Percentiles rank a stretch among this genome's conserved stretches.
Conservation (phyloP, 2,113 vertebrate genomes). For the Megaptera novaeangliae region DNA sequence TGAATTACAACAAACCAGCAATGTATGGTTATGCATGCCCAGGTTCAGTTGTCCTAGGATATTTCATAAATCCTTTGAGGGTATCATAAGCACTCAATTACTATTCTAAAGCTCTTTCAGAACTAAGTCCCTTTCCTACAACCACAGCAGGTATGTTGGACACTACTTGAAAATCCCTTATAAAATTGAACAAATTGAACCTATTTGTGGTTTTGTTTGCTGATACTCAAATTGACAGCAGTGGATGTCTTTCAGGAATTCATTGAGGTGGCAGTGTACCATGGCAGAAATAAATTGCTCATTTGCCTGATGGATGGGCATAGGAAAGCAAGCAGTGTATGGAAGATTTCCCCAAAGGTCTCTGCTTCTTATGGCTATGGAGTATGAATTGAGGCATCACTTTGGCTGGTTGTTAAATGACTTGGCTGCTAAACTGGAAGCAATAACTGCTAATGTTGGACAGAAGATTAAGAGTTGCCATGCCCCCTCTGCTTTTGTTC, state of each 20-base stretch:
- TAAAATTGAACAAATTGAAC: constrained; percentile 11
- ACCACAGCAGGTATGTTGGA: neutral
- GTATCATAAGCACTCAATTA: neutral
- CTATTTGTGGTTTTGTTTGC: constrained; percentile 35
- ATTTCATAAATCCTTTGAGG: neutral
- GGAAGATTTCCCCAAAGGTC: constrained; percentile 56
- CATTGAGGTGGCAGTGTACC: constrained; percentile 13
- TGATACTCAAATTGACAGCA: constrained; percentile 14
- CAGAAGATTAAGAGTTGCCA: neutral
- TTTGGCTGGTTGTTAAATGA: constrained; percentile 20
- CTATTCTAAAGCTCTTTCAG: neutral
- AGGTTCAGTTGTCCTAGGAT: neutral
- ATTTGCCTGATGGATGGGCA: constrained; percentile 59
- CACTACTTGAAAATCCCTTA: constrained; percentile 10
- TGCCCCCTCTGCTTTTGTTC: neutral
- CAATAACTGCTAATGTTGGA: neutral
- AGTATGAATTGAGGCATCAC: constrained; percentile 3
- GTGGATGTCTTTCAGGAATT: constrained; percentile 23
- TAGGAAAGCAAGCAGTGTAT: constrained; percentile 29
- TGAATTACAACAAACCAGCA: neutral
- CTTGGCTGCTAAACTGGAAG: constrained; percentile 20
- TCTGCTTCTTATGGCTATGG: neutral
- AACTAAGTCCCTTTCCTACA: neutral
- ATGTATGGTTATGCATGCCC: neutral
- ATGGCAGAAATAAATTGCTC: constrained; percentile 51